phyloP scores from a whole-genome alignment of 2,888 invertebrate genomes.

The Perizoma flavofasciatum region DNA sequence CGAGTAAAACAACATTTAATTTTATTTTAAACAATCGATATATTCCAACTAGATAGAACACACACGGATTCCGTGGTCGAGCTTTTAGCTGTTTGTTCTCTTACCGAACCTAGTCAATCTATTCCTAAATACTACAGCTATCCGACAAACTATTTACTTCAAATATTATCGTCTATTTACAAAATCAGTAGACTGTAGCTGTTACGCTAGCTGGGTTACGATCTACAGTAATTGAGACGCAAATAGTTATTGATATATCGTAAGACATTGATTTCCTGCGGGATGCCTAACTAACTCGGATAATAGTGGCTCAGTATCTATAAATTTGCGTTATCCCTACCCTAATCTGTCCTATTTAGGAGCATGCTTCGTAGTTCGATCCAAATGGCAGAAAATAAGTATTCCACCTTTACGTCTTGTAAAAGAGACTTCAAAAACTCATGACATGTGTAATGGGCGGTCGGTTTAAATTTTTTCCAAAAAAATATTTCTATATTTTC shows the following conservation, averaged over 20 bases:
- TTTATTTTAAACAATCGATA: slow-evolving; percentile 29
- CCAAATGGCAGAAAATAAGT: no score
- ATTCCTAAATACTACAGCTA: slow-evolving; percentile 33
- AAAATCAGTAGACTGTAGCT: not conserved
- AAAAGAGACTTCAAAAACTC: no score
- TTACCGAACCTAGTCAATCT: slow-evolving; percentile 37
- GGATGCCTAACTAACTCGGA: no score
- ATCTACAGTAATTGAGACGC: not conserved
- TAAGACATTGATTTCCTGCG: no score
- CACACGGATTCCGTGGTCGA: slow-evolving; percentile 26
- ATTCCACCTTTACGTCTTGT: no score
- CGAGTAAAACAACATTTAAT: slow-evolving; percentile 25
- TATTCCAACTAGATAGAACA: slow-evolving; percentile 15
- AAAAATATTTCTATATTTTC: no score
- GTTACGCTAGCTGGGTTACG: not conserved
- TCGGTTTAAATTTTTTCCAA: no score
- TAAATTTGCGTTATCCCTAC: not conserved
- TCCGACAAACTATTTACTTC: slow-evolving; percentile 41
- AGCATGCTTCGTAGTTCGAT: no score
- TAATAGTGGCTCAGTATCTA: not conserved
- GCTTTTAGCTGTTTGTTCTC: slow-evolving; percentile 30
- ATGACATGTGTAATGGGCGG: no score
- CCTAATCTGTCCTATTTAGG: no score
- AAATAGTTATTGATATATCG: no score
- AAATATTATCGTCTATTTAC: slow-evolving; percentile 34